Base-by-base conservation (phyloP, 1,140 invertebrate genomes). In the Aleiodes sp. region DNA sequence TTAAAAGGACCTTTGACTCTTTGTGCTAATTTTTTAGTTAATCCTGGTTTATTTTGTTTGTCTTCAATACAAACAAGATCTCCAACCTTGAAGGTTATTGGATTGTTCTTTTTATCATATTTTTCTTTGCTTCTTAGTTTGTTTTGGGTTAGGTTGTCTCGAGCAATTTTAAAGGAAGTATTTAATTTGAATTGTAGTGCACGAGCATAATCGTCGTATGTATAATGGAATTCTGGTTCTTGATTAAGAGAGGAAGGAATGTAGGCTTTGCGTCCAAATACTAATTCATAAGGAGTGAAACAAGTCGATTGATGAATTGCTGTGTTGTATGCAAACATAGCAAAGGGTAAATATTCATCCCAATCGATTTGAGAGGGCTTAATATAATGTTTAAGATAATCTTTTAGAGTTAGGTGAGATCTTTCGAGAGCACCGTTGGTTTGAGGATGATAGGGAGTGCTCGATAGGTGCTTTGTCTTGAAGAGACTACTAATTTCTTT, bases 311-410 rank as follows among this genome's bases (percentile, higher is more conserved):
- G 62, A 59, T 86, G 81, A 19, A 59, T 16, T 28, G 75, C 68
- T 8, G 35, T 24, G 52, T 88, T 87, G 62, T 86, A 84, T 10
- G 78, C 79, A 70, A 84, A 87, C n/a, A 80, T 79, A 1, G 75
- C 74, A 59, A 67, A 73, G 8, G 66, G 71, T 2, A 83, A n/a
- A 57, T 68, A 76, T 12, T 71, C 24, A 59, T 84, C 77, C 84
- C 83, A 87, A 67, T 84, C 71, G 7, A 28, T 63, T 41, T 80
- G 63, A 31, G 46, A 73, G 8, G 72, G 56, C 9, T 73, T 52
- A 4, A 70, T 64, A 37, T 76, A 81, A 65, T 75, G 65, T 59
- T 59, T 72, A 41, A 77, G 72, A 57, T 75, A 76, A 14, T 75
- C 73, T 2, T 14, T 33, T 28, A 79, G 46, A 10, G 72, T 72